These are phyloP conservation scores for Mesaphorura yosii DNA, from an alignment of 1,140 invertebrate species.

Conservation along the genomic window DNA sequence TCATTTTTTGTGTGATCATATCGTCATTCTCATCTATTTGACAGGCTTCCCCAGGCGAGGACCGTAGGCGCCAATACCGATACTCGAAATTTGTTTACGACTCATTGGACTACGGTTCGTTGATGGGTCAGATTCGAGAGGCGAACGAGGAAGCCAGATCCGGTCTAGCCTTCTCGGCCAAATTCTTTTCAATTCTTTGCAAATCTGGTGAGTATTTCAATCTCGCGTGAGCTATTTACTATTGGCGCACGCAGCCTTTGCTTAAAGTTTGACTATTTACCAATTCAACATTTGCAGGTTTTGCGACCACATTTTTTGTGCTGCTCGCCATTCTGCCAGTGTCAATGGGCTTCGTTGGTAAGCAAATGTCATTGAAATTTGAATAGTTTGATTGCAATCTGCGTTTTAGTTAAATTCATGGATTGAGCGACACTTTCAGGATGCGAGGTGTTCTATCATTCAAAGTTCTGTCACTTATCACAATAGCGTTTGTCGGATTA, in stretches of 20 bases:
- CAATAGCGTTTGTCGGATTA: background rate
- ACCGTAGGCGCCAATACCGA: constrained; percentile 55
- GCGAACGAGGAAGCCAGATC: constrained; percentile 64
- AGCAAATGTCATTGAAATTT: constrained; percentile 35
- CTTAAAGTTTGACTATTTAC: background rate
- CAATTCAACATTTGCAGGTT: constrained; percentile 42
- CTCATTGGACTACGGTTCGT: constrained; percentile 54
- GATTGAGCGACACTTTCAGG: background rate
- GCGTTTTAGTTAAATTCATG: no score
- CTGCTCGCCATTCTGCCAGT: constrained; percentile 52
- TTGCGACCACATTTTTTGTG: constrained; percentile 53
- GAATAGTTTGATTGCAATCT: no score
- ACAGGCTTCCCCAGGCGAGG: no score
- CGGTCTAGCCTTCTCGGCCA: constrained; percentile 61
- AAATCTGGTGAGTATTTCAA: constrained; percentile 50
- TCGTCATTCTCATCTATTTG: no score
- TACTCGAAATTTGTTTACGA: constrained; percentile 41
- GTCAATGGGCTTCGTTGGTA: constrained; percentile 61
- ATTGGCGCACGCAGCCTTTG: background rate
- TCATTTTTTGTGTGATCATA: no score
- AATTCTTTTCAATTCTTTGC: constrained; percentile 58
- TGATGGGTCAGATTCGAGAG: constrained; percentile 67
- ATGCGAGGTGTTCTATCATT: background rate
- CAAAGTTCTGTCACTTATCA: background rate
- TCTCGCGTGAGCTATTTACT: constrained; percentile 1